Conservation (phyloP, 2,797 vertebrate genomes). For the Acanthopagrus latus region DNA sequence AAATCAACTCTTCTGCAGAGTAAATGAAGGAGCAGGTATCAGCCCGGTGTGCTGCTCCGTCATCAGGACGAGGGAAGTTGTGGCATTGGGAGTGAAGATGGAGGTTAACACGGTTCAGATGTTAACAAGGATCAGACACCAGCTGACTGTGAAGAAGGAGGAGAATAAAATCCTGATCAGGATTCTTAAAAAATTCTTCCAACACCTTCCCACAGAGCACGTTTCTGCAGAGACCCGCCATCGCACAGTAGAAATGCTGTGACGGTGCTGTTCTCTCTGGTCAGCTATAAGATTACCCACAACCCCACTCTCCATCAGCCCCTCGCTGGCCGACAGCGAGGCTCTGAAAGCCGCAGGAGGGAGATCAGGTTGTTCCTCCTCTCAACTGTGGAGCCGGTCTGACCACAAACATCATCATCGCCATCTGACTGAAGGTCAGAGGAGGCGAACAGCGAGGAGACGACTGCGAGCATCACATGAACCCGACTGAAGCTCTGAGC, state of each 20-base stretch:
- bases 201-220: background rate
- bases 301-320: background rate
- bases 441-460: conserved; percentile 1
- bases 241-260: background rate
- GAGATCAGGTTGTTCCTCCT: conserved; percentile 26
- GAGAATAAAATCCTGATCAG: no score
- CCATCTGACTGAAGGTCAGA: conserved; percentile 2
- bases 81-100: background rate
- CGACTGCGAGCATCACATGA: background rate
- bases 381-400: conserved; percentile 12
- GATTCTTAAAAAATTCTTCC: background rate
- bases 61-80: background rate
- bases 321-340: background rate
- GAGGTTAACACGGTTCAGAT: conserved; percentile 12
- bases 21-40: conserved; percentile 4
- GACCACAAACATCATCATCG: conserved; percentile 22
- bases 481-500: background rate
- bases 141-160: background rate
- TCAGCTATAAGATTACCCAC: conserved; percentile 17
- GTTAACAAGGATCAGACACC: conserved; percentile 13
- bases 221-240: background rate
- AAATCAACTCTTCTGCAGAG: background rate
- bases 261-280: background rate
- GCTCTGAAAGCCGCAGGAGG: conserved; percentile 20
- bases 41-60: background rate